These are phyloP conservation scores for Oncorhynchus gorbuscha DNA, from an alignment of 2,113 vertebrate genomes.

Conservation along the genomic window DNA sequence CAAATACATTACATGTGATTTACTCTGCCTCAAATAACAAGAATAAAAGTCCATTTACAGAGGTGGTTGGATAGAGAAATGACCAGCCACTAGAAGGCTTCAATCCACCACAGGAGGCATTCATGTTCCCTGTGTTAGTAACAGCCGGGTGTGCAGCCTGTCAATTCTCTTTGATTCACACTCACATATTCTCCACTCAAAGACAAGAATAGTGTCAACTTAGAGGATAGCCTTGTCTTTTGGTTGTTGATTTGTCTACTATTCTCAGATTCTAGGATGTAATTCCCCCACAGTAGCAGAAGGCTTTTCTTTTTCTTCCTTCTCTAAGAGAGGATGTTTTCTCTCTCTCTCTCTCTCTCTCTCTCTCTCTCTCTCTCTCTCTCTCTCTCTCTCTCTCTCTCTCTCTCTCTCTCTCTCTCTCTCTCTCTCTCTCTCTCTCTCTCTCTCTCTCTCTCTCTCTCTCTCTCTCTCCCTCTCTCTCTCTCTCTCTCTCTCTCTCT, in stretches of 20 bases:
- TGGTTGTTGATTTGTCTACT: constrained; percentile 45
- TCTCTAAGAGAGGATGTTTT: constrained; percentile 10
- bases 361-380: neutral
- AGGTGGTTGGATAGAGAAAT: constrained; percentile 27
- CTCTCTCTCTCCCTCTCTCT: constrained; percentile 19
- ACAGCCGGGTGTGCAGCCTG: constrained; percentile 48
- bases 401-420: no score
- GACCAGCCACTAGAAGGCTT: constrained; percentile 53
- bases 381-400: neutral
- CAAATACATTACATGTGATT: constrained; percentile 62
- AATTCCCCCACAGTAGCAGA: neutral
- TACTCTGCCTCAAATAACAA: constrained; percentile 58
- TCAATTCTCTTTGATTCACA: constrained; percentile 60
- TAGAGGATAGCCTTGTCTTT: constrained; percentile 51
- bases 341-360: no score
- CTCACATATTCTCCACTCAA: constrained; percentile 45
- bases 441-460: constrained; percentile 55
- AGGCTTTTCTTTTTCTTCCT: constrained; percentile 10
- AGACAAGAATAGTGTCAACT: constrained; percentile 43
- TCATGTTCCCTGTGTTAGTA: constrained; percentile 50
- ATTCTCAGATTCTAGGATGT: constrained; percentile 37
- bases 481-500: neutral
- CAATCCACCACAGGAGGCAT: constrained; percentile 45
- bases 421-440: no score
- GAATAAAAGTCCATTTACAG: constrained; percentile 47